Evolutionary conservation across 2,113 vertebrate genomes (phyloP), one percentile per base, ranked within the genome.

Genomic region (Brachionichthys hirsutus): DNA sequence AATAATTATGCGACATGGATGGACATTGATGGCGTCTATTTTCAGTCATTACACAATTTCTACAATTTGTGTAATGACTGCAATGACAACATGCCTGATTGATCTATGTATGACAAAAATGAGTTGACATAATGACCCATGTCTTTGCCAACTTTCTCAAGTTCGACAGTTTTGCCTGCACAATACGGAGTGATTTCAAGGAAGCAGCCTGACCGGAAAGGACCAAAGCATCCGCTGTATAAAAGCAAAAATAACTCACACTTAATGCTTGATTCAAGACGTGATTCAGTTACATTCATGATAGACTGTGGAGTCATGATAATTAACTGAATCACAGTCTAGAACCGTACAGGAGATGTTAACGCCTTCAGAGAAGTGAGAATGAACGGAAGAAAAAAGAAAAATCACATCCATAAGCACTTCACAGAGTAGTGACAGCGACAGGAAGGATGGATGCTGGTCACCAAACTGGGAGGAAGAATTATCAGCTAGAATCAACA

Each of bases 371-470:
- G 24, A 53, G 36, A 22, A 18, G 43, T 34, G 22, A 59, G 24
- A 49, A 35, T 13, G 12, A 42, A 22, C 8, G 60, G 66, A 17
- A 44, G 38, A n/a, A 58, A 42, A 45, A 52, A 34, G 42, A 15
- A 16, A 1, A 41, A 20, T n/a, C 16, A 4, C 9, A 72, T 68
- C 77, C 54, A 69, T 72, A 66, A 20, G 44, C 44, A 45, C 16
- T 9, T 50, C 14, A 47, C 46, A 22, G 54, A 47, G 6, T 40
- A 54, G 60, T 66, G 63, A 68, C 47, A 49, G 68, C 17, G n/a
- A 48, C 35, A 46, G 10, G 35, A 61, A 51, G 14, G 57, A 69
- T 55, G 70, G 76, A 79, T 58, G 58, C 45, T 46, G 16, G 17
- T 38, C 12, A 14, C 1, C 12, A 22, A 57, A 36, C 41, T 42